Conservation (phyloP, 2,888 invertebrate species). For the Cheilosia variabilis region DNA sequence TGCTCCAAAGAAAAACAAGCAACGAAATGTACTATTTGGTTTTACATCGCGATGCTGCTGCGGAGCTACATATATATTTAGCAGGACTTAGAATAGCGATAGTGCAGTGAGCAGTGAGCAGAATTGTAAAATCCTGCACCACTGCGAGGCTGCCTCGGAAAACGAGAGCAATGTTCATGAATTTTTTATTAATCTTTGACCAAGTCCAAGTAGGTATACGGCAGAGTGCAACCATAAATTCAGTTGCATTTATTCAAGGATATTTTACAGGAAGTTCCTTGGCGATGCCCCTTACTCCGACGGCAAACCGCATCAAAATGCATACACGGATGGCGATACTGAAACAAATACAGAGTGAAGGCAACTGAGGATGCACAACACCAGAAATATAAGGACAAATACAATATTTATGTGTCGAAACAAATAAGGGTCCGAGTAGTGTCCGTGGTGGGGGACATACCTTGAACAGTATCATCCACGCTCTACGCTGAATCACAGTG, state of each 20-base stretch:
- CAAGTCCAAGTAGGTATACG: conserved; percentile 24
- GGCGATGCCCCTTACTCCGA: neutral
- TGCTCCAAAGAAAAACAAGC: neutral
- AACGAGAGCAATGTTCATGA: conserved; percentile 64
- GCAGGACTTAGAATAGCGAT: conserved; percentile 7
- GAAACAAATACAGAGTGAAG: neutral
- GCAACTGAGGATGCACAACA: conserved; percentile 5
- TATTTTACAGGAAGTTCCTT: conserved; percentile 22
- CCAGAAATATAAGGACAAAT: conserved; percentile 46
- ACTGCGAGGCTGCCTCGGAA: neutral
- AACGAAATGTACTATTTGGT: neutral
- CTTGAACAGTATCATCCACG: neutral
- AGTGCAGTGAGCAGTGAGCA: conserved; percentile 5
- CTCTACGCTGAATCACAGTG: conserved; percentile 40
- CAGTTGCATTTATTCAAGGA: conserved; percentile 68
- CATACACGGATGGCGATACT: neutral
- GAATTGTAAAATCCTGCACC: conserved; percentile 28
- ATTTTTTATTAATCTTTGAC: conserved; percentile 73
- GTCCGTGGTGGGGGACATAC: conserved; percentile 33
- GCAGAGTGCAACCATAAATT: conserved; percentile 58
- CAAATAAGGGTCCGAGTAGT: conserved; percentile 63
- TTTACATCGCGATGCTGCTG: conserved; percentile 5
- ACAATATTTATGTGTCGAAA: conserved; percentile 57
- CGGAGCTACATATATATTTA: neutral
- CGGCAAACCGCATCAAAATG: conserved; percentile 26